Evolutionary conservation across 2,888 invertebrate species (phyloP).

Genomic region (Synanthedon andrenaeformis): DNA sequence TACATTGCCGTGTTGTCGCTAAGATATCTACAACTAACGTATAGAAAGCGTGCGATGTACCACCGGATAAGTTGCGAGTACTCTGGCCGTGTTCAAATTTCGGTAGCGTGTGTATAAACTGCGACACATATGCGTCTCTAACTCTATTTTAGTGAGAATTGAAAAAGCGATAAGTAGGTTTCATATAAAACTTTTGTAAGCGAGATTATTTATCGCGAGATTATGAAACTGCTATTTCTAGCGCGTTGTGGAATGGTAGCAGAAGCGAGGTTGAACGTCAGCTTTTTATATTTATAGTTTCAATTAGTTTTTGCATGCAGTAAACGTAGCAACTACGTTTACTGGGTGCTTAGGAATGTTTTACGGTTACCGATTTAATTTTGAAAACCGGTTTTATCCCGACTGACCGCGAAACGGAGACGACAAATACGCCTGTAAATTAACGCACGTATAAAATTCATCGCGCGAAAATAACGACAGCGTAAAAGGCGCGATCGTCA

Average conservation of each 20-base stretch:
- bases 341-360: not conserved
- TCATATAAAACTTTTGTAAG: not conserved
- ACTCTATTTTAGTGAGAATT: not conserved
- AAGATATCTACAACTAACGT: slow-evolving; percentile 12
- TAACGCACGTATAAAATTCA: slow-evolving; percentile 40
- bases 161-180: not conserved
- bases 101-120: not conserved
- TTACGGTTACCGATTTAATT: no score
- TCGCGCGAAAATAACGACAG: slow-evolving; percentile 43
- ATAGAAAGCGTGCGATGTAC: not conserved
- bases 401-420: not conserved
- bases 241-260: slow-evolving; percentile 23
- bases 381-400: no score
- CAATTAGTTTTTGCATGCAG: slow-evolving; percentile 57
- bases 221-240: not conserved
- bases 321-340: slow-evolving; percentile 21
- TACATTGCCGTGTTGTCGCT: slow-evolving; percentile 39
- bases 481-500: slow-evolving; percentile 44
- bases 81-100: not conserved
- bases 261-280: slow-evolving; percentile 33
- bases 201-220: not conserved
- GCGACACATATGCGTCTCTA: not conserved
- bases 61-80: not conserved
- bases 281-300: slow-evolving; percentile 59
- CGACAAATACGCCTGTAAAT: slow-evolving; percentile 19